These are phyloP conservation scores for Melanerpes formicivorus DNA, from an alignment of 2,113 vertebrate genomes.

Conservation along the genomic window DNA sequence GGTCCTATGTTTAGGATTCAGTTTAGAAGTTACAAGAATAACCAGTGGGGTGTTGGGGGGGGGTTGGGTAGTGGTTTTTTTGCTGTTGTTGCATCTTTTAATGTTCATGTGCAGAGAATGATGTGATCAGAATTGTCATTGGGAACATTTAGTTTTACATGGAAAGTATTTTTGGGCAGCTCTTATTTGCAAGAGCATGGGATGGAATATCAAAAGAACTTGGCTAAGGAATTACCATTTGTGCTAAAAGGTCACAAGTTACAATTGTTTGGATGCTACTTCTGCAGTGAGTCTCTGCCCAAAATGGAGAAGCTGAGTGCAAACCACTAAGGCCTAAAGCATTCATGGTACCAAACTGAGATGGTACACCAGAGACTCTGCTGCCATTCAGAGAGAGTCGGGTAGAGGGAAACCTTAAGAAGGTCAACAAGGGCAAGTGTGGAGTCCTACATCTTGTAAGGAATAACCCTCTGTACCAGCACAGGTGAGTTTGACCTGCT, in stretches of 20 bases:
- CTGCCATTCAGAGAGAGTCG: no score
- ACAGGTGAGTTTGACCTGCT: no score
- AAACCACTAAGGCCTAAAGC: neutral
- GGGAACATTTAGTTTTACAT: conserved; percentile 45
- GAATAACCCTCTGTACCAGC: no score
- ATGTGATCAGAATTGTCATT: conserved; percentile 31
- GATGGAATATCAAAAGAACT: neutral
- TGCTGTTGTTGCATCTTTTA: conserved; percentile 41
- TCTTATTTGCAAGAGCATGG: neutral
- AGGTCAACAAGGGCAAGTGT: no score
- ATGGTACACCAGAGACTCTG: no score
- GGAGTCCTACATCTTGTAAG: no score
- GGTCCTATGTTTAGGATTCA: neutral
- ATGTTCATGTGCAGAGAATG: neutral
- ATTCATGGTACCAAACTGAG: no score
- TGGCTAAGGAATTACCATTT: neutral
- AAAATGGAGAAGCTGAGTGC: neutral
- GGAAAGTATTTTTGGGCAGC: conserved; percentile 21
- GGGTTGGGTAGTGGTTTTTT: neutral
- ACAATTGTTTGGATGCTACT: neutral
- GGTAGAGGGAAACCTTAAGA: no score
- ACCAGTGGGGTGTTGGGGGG: neutral
- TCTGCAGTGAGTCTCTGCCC: neutral
- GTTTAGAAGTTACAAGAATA: conserved; percentile 17
- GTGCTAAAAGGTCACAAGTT: neutral